Evolutionary conservation across 1,140 invertebrate species (phyloP), one percentile per base, ranked within the genome.

Genomic region (Gryllus bimaculatus): DNA sequence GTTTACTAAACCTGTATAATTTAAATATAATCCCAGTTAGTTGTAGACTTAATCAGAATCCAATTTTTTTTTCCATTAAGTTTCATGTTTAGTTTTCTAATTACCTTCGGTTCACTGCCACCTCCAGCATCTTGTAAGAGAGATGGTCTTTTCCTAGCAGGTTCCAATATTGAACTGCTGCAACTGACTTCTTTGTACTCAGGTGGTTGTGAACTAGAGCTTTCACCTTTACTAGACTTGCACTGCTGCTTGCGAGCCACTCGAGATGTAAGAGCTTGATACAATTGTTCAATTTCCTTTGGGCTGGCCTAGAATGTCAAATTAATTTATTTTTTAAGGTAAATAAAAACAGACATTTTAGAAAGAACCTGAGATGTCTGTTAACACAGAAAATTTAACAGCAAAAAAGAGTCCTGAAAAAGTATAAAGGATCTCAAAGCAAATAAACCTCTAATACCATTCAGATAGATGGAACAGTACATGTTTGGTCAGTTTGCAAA

Each of bases 281-380:
- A 89, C 73, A 97, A 84, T 81, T 92, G 90, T 77, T 92, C 91
- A 12, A 93, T 91, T 84, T 96, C 94, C 78, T 92, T 93, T 0
- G 92, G 92, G 78, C 90, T 91, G 18, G 93, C 93, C 92, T 94
- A 87, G 47, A 88, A 82, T 73, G 7, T 15, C 18, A 76, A 15
- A 15, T 76, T 76, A 15, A 76, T 39, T 39, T 39, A 39, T 39
- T 5, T 39, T 39, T 39, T 39, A 1, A 39, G 26, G 26, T 39
- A 39, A 39, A 39, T 39, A 39, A 39, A 39, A 39, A 39, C 26
- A 39, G 26, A 39, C 1, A 39, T 39, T 39, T 39, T 39, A 8
- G 13, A 20, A 74, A 74, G 73, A 8, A 74, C 8, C 1, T 74
- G 8, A 74, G 13, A 15, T 10, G 26, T 39, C 26, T 39, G 26